Percentiles rank a stretch among this genome's conserved stretches.
These are phyloP conservation scores for Sylvia atricapilla DNA, from an alignment of 2,113 vertebrate species.

Conservation along the genomic window DNA sequence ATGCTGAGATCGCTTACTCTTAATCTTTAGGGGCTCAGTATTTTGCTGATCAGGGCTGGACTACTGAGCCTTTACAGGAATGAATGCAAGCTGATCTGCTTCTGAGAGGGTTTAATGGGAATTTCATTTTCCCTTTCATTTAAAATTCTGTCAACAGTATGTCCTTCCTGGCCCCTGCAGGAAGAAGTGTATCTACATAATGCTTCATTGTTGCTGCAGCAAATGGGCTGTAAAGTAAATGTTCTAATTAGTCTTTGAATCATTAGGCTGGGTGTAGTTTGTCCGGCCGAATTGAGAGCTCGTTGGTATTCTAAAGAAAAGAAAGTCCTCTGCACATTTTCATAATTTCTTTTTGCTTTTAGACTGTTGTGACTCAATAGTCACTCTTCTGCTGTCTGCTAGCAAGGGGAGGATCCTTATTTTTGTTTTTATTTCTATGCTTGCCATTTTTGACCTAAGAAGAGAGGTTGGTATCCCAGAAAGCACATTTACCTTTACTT, in stretches of 20 bases:
- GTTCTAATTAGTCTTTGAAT: constrained; percentile 50
- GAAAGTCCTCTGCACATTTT: background rate
- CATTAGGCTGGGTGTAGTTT: constrained; percentile 2
- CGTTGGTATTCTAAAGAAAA: background rate
- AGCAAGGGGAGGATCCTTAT: background rate
- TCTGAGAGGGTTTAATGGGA: constrained; percentile 6
- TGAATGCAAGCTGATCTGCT: background rate
- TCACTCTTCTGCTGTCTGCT: background rate
- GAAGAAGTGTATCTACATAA: constrained; percentile 3
- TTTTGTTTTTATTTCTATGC: background rate
- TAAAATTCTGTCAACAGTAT: constrained; percentile 34
- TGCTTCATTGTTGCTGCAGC: constrained; percentile 43
- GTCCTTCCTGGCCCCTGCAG: background rate
- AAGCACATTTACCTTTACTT: background rate
- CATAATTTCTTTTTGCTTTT: background rate
- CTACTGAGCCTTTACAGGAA: background rate
- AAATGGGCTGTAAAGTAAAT: constrained; percentile 58
- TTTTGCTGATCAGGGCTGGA: constrained; percentile 28
- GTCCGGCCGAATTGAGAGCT: background rate
- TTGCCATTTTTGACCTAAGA: background rate
- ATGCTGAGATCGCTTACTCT: background rate
- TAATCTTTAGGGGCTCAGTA: constrained; percentile 6
- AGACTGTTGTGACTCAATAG: background rate
- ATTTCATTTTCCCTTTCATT: constrained; percentile 35
- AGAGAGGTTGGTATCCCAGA: background rate